Conservation (phyloP, 2,797 vertebrate genomes). For the Astyanax mexicanus region DNA sequence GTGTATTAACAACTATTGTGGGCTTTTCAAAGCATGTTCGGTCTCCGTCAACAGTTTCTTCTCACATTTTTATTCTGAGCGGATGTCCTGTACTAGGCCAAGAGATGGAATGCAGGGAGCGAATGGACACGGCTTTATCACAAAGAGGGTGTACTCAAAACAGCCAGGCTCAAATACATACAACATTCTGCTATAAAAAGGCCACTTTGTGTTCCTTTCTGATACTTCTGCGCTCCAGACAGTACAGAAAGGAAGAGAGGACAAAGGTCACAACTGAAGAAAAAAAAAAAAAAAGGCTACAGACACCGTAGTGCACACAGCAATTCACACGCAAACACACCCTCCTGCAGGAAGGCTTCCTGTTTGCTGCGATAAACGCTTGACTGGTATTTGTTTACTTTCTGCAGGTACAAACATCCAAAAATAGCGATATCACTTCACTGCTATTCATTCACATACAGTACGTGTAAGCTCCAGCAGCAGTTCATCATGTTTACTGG, state of each 20-base stretch:
- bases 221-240: neutral
- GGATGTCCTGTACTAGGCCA: conserved; percentile 3
- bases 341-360: neutral
- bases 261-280: neutral
- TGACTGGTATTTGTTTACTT: neutral
- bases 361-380: neutral
- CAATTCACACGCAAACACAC: neutral
- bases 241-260: conserved; percentile 23
- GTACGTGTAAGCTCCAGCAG: neutral
- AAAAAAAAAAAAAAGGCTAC: conserved; percentile 2
- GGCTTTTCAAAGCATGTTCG: neutral
- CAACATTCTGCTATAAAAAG: conserved; percentile 11
- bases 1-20: neutral
- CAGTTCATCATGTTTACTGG: neutral
- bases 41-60: neutral
- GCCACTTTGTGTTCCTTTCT: conserved; percentile 29
- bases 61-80: conserved; percentile 13
- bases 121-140: neutral
- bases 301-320: neutral
- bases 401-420: neutral
- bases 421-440: neutral
- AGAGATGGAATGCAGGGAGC: neutral
- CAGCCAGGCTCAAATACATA: conserved; percentile 11
- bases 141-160: conserved; percentile 21
- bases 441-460: neutral